Conservation (phyloP, 2,888 invertebrate species). For the Fragum whitleyi region DNA sequence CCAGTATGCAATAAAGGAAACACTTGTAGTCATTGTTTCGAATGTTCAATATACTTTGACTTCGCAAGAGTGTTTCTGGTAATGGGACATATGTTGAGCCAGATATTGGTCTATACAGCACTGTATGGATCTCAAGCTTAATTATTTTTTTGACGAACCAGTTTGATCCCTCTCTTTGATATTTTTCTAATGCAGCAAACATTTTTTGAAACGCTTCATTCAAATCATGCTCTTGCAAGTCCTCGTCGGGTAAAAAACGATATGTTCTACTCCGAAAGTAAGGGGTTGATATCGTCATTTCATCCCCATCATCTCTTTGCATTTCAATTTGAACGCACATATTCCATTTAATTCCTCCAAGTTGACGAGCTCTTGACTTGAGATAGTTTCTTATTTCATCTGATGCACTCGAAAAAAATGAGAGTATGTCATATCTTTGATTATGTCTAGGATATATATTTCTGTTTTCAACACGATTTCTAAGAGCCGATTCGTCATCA, state of each 20-base stretch:
- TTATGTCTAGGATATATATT: constrained; percentile 29
- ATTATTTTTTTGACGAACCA: constrained; percentile 53
- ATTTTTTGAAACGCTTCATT: constrained; percentile 51
- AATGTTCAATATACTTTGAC: constrained; percentile 43
- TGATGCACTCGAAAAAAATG: constrained; percentile 30
- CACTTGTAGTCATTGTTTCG: constrained; percentile 52
- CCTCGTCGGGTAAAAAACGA: constrained; percentile 10
- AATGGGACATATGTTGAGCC: constrained; percentile 50
- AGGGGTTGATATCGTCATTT: constrained; percentile 18
- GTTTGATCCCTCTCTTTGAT: constrained; percentile 38
- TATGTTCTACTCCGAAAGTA: constrained; percentile 42
- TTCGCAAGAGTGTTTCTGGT: constrained; percentile 27
- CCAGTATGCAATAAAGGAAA: constrained; percentile 53
- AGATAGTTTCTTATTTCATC: constrained; percentile 13
- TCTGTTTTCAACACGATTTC: constrained; percentile 23
- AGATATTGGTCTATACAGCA: constrained; percentile 47
- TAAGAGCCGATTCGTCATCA: constrained; percentile 26
- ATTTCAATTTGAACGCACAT: constrained; percentile 54
- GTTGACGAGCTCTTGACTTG: neutral
- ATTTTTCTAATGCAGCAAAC: constrained; percentile 50
- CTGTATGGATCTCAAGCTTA: constrained; percentile 46
- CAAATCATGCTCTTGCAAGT: constrained; percentile 35
- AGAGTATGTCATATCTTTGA: constrained; percentile 43
- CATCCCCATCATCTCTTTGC: constrained; percentile 45
- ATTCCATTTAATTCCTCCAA: constrained; percentile 53